A percentile compares a stretch with the other conserved stretches of the same genome.
These are phyloP conservation scores for Ctenomys sociabilis DNA, from an alignment of 2,113 vertebrate genomes.

Conservation along the genomic window DNA sequence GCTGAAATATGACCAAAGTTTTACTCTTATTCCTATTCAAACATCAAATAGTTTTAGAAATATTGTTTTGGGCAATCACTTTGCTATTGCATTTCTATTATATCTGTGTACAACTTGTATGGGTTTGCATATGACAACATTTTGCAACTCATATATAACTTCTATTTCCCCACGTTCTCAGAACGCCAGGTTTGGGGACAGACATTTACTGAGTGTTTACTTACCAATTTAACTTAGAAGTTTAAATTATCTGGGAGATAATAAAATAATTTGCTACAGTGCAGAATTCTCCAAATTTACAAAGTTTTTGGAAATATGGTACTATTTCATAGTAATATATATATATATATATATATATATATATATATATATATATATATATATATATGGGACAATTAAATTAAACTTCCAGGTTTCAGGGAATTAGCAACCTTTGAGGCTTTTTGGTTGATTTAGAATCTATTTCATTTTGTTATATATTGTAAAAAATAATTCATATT, in stretches of 20 bases:
- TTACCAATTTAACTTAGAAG: not conserved
- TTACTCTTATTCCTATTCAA: not conserved
- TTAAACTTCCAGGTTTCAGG: not conserved
- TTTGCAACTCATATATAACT: not conserved
- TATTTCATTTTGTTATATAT: not conserved
- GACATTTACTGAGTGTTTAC: conserved; percentile 36
- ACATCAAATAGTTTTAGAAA: not conserved
- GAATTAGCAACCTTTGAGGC: not conserved
- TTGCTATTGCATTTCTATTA: not conserved
- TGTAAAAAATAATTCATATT: conserved; percentile 27
- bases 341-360: too few species aligned
- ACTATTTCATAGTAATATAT: too few species aligned
- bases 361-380: too few species aligned
- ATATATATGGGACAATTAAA: conserved; percentile 36
- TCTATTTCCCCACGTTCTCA: conserved; percentile 17
- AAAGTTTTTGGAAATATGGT: conserved; percentile 38
- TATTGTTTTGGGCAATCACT: not conserved
- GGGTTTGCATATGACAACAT: not conserved
- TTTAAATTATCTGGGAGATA: not conserved
- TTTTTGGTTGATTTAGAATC: not conserved
- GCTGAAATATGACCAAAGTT: not conserved
- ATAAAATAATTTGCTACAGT: not conserved
- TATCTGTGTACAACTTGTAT: not conserved
- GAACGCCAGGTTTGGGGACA: not conserved
- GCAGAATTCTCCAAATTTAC: not conserved